Base-by-base conservation (phyloP, 2,888 invertebrate species). In the Oegoconia quadripuncta region DNA sequence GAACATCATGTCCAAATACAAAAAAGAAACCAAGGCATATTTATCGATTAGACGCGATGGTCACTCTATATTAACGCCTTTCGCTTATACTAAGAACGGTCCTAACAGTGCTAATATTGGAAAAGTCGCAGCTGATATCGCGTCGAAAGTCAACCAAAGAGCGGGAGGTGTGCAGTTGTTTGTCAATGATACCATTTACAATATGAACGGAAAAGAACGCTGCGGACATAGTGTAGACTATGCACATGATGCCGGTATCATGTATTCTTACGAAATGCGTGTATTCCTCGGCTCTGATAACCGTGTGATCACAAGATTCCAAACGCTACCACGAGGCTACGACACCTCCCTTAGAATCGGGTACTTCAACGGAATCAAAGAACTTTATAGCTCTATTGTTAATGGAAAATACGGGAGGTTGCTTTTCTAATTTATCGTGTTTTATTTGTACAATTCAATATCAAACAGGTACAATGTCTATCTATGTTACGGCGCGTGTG, bases 11-110 rank as follows among this genome's bases (percentile, higher is more conserved):
- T 48, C 78, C 7, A 74, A 83, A 4, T 67, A 90, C 28, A 80
- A 82, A 16, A 63, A 74, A 1, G 60, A 78, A 2, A 65, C 90
- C 7, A 89, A 90, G 55, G 81, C 92, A 34, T 96, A 94, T 64
- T 52, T 95, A 25, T 91, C 93, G 0, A 68, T 95, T 17, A 93
- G 94, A 65, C 90, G 93, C 3, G 92, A 91, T 53, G 94, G 94
- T 1, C 88, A 90, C 43, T 89, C 88, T 17, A 60, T 93, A 26
- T 64, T 91, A 9, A 92, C 91, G 58, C 93, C 93, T 0, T 91
- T 90, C 81, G 92, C 90, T 5, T 89, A 82, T 49, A 75, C 78
- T 1, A 52, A 62, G 41, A 39, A 34, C 1, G 36, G 27, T 1
- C 29, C 41, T 0, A 52, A 55, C 1, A 37, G 37, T 1, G 48